Evolutionary conservation across 2,888 invertebrate species (phyloP).

Genomic region (Biston stratarius): DNA sequence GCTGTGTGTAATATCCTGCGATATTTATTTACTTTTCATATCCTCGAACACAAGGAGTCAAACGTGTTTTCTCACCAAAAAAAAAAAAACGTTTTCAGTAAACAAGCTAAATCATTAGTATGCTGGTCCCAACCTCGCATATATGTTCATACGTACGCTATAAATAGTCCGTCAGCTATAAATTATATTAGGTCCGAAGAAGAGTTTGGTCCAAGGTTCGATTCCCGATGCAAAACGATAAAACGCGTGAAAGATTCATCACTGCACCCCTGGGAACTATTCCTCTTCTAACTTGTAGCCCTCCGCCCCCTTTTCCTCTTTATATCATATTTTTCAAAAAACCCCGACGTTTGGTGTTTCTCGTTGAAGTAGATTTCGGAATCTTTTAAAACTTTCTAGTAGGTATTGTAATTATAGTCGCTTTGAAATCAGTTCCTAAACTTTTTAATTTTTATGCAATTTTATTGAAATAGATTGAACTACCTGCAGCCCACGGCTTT

Average conservation of each 20-base stretch:
- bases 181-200: conserved; percentile 46
- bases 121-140: conserved; percentile 30
- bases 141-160: conserved; percentile 39
- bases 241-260: conserved; percentile 85
- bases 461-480: too few species aligned
- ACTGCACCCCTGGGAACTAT: conserved; percentile 77
- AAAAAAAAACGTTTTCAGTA: too few species aligned
- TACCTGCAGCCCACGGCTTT: too few species aligned
- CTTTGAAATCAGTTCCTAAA: too few species aligned
- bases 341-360: conserved; percentile 43
- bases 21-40: too few species aligned
- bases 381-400: not conserved
- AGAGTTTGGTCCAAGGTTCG: conserved; percentile 70
- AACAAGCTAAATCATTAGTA: conserved; percentile 27
- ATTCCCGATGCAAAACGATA: conserved; percentile 79
- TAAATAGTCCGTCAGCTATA: conserved; percentile 41
- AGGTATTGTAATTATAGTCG: too few species aligned
- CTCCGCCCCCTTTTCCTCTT: conserved; percentile 64
- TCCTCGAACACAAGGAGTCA: too few species aligned
- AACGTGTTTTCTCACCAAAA: conserved; percentile 6
- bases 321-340: conserved; percentile 84
- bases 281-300: conserved; percentile 78
- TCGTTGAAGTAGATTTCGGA: conserved; percentile 21
- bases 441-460: too few species aligned
- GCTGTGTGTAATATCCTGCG: too few species aligned